These are phyloP conservation scores for Pseudoips prasinana DNA, from an alignment of 2,888 invertebrate species.

Conservation along the genomic window DNA sequence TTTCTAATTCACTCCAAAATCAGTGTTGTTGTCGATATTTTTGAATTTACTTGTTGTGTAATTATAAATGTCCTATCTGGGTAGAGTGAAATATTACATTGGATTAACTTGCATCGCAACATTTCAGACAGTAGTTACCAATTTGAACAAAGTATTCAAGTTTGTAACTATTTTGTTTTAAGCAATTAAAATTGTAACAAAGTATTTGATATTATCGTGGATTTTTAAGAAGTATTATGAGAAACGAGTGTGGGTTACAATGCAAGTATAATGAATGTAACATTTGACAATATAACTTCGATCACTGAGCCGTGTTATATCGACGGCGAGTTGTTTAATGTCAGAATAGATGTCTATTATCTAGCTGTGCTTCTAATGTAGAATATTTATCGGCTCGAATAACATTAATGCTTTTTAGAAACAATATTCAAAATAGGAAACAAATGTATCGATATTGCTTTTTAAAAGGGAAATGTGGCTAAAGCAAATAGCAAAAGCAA, in stretches of 20 bases:
- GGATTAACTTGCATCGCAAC: constrained; percentile 12
- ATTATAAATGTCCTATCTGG: constrained; percentile 75
- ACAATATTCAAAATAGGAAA: not conserved
- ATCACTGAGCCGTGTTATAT: constrained; percentile 72
- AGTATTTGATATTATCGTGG: too few species aligned
- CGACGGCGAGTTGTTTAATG: constrained; percentile 58
- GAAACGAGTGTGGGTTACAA: not conserved
- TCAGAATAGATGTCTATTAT: constrained; percentile 62
- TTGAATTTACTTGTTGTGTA: constrained; percentile 79
- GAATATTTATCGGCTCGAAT: constrained; percentile 32
- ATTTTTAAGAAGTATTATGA: not conserved
- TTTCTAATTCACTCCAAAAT: constrained; percentile 77
- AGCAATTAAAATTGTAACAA: too few species aligned
- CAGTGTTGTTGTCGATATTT: constrained; percentile 75
- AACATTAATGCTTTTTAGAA: constrained; percentile 16
- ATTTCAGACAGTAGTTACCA: not conserved
- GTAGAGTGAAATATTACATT: constrained; percentile 33
- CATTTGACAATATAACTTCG: constrained; percentile 50
- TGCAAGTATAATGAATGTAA: constrained; percentile 12
- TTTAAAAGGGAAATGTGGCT: not conserved
- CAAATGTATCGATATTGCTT: too few species aligned
- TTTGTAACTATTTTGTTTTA: too few species aligned
- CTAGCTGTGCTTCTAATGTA: constrained; percentile 64
- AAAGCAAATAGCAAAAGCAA: not conserved
- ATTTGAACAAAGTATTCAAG: not conserved